Evolutionary conservation across 2,797 vertebrate genomes (phyloP).

Genomic region (Paratrypauchen microcephalus): DNA sequence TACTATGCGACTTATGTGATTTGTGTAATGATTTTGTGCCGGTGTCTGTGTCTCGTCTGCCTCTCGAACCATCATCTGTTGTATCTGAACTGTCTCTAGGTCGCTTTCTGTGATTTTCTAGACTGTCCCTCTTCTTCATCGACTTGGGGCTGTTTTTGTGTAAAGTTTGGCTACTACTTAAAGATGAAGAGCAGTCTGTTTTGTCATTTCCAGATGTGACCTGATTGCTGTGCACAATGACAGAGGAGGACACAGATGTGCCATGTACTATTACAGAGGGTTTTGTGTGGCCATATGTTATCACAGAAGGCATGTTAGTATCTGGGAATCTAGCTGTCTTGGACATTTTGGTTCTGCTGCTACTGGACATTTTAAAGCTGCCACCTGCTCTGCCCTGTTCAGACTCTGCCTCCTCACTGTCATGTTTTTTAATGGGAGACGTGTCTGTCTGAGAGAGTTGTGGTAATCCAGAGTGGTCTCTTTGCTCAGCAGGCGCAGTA

Average conservation of each 20-base stretch:
- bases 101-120: slow-evolving; percentile 68
- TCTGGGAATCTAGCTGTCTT: slow-evolving; percentile 61
- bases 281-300: slow-evolving; percentile 85
- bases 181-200: slow-evolving; percentile 59
- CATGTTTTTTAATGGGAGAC: slow-evolving; percentile 52
- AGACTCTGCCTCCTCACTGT: slow-evolving; percentile 52
- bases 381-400: slow-evolving; percentile 55
- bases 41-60: slow-evolving; percentile 61
- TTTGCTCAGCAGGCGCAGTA: slow-evolving; percentile 58
- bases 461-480: slow-evolving; percentile 52
- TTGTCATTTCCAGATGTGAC: slow-evolving; percentile 77
- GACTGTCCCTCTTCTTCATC: slow-evolving; percentile 71
- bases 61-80: slow-evolving; percentile 59
- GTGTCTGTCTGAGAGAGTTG: slow-evolving; percentile 49
- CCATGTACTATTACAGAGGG: slow-evolving; percentile 89
- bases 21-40: slow-evolving; percentile 68
- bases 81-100: slow-evolving; percentile 64
- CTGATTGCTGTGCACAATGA: slow-evolving; percentile 82
- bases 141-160: slow-evolving; percentile 61
- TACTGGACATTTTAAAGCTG: slow-evolving; percentile 62
- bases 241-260: slow-evolving; percentile 77
- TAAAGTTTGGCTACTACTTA: slow-evolving; percentile 58
- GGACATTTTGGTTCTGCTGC: slow-evolving; percentile 70
- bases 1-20: slow-evolving; percentile 74
- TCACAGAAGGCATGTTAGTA: slow-evolving; percentile 80